Evolutionary conservation across 2,888 invertebrate genomes (phyloP).

Genomic region (Ormyrus rosae): DNA sequence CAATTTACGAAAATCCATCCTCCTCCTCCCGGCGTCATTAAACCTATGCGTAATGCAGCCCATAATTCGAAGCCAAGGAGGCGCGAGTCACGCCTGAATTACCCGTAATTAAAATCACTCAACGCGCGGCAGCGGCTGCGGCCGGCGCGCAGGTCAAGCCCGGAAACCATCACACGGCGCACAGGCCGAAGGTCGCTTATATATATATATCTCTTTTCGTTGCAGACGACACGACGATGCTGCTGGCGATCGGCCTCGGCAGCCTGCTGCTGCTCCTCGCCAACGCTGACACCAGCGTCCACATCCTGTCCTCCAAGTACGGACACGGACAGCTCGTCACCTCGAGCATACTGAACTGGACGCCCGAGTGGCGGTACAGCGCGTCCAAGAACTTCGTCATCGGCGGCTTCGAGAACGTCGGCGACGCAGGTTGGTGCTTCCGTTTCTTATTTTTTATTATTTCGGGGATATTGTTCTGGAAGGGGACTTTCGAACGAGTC

Average conservation of each 20-base stretch:
- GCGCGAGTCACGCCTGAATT: conserved; percentile 53
- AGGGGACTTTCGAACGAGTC: background rate
- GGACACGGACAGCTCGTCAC: conserved; percentile 82
- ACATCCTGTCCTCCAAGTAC: conserved; percentile 69
- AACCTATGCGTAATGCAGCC: background rate
- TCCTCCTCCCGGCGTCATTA: background rate
- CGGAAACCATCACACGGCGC: too few species aligned
- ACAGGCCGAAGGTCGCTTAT: background rate
- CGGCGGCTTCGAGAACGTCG: conserved; percentile 71
- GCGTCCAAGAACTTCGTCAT: conserved; percentile 82
- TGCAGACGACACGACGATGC: conserved; percentile 47
- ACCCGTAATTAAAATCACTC: conserved; percentile 61
- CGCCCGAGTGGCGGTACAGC: conserved; percentile 79
- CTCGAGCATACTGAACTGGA: conserved; percentile 88
- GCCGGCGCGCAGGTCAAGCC: conserved; percentile 14
- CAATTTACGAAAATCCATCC: background rate
- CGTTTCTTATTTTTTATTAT: background rate
- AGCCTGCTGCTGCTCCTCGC: conserved; percentile 55
- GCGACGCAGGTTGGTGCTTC: conserved; percentile 23
- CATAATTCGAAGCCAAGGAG: background rate
- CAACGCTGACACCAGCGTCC: conserved; percentile 73
- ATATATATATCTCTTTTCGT: conserved; percentile 16
- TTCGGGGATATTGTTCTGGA: conserved; percentile 42
- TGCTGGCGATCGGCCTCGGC: conserved; percentile 12
- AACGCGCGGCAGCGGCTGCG: conserved; percentile 9